Evolutionary conservation across 2,888 invertebrate species (phyloP), one percentile per base, ranked within the genome.

Genomic region (Tachina lurida): DNA sequence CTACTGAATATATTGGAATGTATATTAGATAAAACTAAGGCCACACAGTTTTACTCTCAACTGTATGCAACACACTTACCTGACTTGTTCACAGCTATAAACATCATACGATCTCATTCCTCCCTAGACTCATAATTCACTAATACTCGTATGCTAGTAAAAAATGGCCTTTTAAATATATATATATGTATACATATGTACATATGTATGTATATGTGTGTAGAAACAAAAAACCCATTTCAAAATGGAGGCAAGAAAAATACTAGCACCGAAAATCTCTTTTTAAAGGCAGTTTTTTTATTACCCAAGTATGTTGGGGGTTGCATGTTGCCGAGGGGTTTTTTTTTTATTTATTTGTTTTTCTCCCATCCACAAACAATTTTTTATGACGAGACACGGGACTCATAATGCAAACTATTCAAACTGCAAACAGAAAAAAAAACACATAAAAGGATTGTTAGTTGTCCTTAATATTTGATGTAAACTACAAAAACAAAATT

Each of bases 331-430:
- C 41, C 63, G n/a, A n/a, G 5, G 45, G 45, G 22, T 58, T 41
- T 9, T 67, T 31, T 31, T 3, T 31, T 31, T 31, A 31, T 31
- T 7, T 31, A 31, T 31, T 31, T 31, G 22, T 49, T 83, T 65
- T 74, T 15, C 43, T 62, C 67, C n/a, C 63, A 76, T 45, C 79
- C 79, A 49, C 67, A 84, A 83, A 83, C 12, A 54, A 47, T 52
- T 74, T 60, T 71, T 84, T 83, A 83, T 77, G 67, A 60, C 71
- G 19, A 79, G 76, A 84, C 84, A 68, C 65, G 86, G 86, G 79
- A 84, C 76, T 73, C 76, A 73, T 83, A 86, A 83, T 73, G 22
- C 73, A 10, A 75, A 74, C 56, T 65, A 84, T 84, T 67, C 58
- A 60, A 63, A 62, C 19, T 49, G 15, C 47, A 76, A 68, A n/a